Evolutionary conservation across 2,888 invertebrate genomes (phyloP), one percentile per base, ranked within the genome.

Genomic region (Zaprionus bogoriensis): DNA sequence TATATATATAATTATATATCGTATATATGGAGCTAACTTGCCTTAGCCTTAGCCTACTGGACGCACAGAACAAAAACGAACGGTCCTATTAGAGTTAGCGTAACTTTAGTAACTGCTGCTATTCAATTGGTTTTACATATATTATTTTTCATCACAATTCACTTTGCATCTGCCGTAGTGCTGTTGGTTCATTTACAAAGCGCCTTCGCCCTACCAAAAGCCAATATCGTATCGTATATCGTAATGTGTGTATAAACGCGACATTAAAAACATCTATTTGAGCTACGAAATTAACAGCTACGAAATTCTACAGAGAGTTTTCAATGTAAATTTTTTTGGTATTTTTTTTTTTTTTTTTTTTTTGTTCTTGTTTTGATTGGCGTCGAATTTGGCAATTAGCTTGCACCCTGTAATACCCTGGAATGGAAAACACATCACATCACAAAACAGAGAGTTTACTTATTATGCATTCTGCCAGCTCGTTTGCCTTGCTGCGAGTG

Each of bases 81-180:
- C 42, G 30, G 42, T 17, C 38, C 27, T 17, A 14, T 23, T 25
- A 27, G 19, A 28, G 7, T n/a, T n/a, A n/a, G 45, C 6, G 17
- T 38, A 54, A 17, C 14, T 51, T 14, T 41, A 27, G 23, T 45
- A 32, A 32, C 32, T 58, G 39, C 22, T 45, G 47, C 58, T 27
- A 48, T 42, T 32, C 22, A 62, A n/a, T 53, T 30, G 51, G 10
- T 55, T 53, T 59, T 55, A 50, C 19, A 30, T 59, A 53, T 59
- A 60, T 57, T 70, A 58, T 59, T 67, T 82, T 78, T 88, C 82
- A 89, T 89, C 89, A 90, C 89, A 90, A 89, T 89, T 89, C 89
- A 91, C 90, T 91, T 90, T 88, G 90, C 90, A 89, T 91, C 81
- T 89, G 81, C 87, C 67, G 30, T 71, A 30, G 36, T 38, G 70